phyloP scores from a whole-genome alignment of 2,797 vertebrate species.

The Microcaecilia unicolor region DNA sequence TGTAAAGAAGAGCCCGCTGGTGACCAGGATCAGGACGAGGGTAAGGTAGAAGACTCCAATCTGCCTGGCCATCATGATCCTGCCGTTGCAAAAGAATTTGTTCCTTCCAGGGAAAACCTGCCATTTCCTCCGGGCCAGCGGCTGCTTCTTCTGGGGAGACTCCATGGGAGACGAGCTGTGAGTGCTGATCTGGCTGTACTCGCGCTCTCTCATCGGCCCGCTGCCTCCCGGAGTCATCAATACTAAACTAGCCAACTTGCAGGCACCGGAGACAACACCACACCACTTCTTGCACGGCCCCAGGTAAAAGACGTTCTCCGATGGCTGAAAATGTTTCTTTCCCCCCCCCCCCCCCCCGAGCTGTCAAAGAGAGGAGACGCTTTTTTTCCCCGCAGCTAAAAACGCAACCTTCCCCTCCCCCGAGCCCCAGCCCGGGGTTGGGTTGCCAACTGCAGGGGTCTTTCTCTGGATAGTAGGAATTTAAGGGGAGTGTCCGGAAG shows the following conservation, averaged over 20 bases:
- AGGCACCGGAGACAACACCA: no score
- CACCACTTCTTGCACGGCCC: slow-evolving; percentile 18
- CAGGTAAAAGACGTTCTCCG: no score
- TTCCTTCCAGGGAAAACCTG: slow-evolving; percentile 92
- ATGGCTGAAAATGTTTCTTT: no score
- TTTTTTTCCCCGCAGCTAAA: no score
- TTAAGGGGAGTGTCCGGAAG: no score
- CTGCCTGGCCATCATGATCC: slow-evolving; percentile 98
- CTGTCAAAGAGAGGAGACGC: no score
- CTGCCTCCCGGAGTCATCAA: slow-evolving; percentile 84
- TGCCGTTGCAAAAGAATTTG: slow-evolving; percentile 92
- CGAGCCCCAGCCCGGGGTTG: no score
- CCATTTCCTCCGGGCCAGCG: slow-evolving; percentile 86
- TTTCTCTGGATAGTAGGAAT: no score
- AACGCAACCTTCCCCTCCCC: no score
- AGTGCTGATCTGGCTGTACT: slow-evolving; percentile 94
- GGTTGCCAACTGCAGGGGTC: no score
- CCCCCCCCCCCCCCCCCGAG: no score
- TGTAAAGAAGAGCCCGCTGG: slow-evolving; percentile 93
- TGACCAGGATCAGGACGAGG: slow-evolving; percentile 86
- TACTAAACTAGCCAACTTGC: slow-evolving; percentile 6
- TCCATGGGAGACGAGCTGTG: slow-evolving; percentile 94
- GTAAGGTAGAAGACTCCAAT: slow-evolving; percentile 96
- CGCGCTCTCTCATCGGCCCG: slow-evolving; percentile 91
- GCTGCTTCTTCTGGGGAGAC: slow-evolving; percentile 82